These are phyloP conservation scores for Apeira syringaria DNA, from an alignment of 2,888 invertebrate genomes.

Conservation along the genomic window DNA sequence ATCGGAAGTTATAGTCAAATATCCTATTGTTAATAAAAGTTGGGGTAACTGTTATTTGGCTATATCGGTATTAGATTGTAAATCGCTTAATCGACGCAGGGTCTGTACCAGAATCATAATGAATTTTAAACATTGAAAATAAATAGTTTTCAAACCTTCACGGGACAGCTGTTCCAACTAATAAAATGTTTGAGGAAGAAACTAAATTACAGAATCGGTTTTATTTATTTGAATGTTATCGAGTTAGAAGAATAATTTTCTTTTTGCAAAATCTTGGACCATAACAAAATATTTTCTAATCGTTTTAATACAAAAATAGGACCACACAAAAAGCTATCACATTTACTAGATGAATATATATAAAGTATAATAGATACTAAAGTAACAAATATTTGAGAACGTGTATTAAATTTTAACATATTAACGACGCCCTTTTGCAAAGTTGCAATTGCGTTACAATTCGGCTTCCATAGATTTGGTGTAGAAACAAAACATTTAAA, in stretches of 20 bases:
- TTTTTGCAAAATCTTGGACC: constrained; percentile 59
- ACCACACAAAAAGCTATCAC: constrained; percentile 77
- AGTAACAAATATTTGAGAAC: constrained; percentile 9
- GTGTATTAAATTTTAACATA: constrained; percentile 46
- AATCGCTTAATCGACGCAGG: constrained; percentile 82
- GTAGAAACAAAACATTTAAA: constrained; percentile 48
- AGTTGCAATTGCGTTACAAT: constrained; percentile 54
- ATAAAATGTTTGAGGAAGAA: constrained; percentile 33
- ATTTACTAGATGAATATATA: constrained; percentile 47
- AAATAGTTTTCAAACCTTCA: constrained; percentile 49
- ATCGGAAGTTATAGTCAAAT: constrained; percentile 36
- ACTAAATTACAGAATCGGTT: background rate
- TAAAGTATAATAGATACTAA: constrained; percentile 24
- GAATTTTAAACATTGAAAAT: constrained; percentile 50
- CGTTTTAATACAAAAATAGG: constrained; percentile 53
- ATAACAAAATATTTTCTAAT: constrained; percentile 69
- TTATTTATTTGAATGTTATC: background rate
- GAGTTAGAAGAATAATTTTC: constrained; percentile 5
- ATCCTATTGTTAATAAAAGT: constrained; percentile 51
- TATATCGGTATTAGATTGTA: constrained; percentile 41
- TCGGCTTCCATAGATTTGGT: constrained; percentile 79
- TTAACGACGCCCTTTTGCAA: constrained; percentile 52
- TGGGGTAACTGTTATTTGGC: constrained; percentile 41
- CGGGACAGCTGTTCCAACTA: constrained; percentile 68
- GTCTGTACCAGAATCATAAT: constrained; percentile 72